Conservation (phyloP, 1,140 invertebrate genomes). For the Parapsyche elsis region DNA sequence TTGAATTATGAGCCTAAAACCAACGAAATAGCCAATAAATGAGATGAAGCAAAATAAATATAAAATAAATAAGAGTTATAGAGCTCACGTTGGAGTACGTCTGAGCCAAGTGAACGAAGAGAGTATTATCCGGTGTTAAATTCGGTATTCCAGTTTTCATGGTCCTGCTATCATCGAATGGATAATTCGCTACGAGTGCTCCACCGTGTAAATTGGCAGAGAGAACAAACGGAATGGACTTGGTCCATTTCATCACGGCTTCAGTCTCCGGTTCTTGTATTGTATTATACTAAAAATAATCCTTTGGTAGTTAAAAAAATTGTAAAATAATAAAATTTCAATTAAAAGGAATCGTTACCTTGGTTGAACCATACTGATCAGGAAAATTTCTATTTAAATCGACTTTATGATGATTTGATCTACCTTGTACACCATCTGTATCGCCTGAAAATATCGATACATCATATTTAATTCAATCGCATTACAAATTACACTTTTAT, state of each 20-base stretch:
- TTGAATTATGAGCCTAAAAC: conserved; percentile 79
- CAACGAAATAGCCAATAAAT: no score
- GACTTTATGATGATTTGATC: conserved; percentile 83
- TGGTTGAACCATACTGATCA: conserved; percentile 80
- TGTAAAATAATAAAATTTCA: neutral
- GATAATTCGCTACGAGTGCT: conserved; percentile 93
- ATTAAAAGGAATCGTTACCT: conserved; percentile 64
- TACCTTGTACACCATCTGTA: conserved; percentile 73
- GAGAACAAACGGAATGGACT: conserved; percentile 88
- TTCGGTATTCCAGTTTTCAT: conserved; percentile 64
- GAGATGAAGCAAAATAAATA: neutral
- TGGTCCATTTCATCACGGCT: conserved; percentile 93
- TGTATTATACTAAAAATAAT: conserved; percentile 73
- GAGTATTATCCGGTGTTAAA: conserved; percentile 82
- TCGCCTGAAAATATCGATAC: conserved; percentile 70
- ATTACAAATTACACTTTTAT: neutral
- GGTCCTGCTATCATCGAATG: conserved; percentile 80
- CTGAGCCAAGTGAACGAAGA: conserved; percentile 86
- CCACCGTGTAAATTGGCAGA: conserved; percentile 98
- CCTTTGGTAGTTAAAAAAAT: neutral
- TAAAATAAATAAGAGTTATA: conserved; percentile 5
- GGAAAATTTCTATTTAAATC: conserved; percentile 99
- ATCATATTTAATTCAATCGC: neutral
- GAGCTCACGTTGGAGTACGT: conserved; percentile 82
- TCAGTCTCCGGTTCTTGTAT: conserved; percentile 84